Evolutionary conservation across 2,888 invertebrate species (phyloP), one percentile per base, ranked within the genome.

Genomic region (Asteroscopus sphinx): DNA sequence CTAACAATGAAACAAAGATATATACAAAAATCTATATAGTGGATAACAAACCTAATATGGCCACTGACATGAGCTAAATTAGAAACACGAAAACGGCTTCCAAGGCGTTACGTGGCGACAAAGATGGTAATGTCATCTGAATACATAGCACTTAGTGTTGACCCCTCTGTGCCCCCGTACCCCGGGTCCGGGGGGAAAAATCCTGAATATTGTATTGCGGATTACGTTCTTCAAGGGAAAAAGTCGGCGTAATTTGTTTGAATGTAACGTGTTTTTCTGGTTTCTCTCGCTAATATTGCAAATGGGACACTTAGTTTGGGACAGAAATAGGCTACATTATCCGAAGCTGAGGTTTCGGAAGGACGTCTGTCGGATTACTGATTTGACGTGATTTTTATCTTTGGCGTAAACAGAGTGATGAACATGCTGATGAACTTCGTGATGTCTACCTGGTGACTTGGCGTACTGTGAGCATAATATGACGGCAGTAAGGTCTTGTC

Each of bases 121-220:
- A 57, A 59, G 41, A 58, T 55, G 42, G 59, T 40, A 57, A 74
- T 71, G 55, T 75, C 68, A 71, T 73, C 72, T 68, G 72, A 60
- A 64, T 62, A 62, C 58, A 47, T 47, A 57, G 57, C 59, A 68
- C 72, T 73, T 68, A 75, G 36, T 30, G 48, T 35, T 62, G 64
- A 62, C 61, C n/a, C n/a, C n/a, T n/a, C n/a, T n/a, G n/a, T n/a
- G n/a, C n/a, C n/a, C n/a, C n/a, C n/a, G n/a, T n/a, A n/a, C n/a
- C n/a, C n/a, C n/a, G n/a, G n/a, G n/a, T n/a, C n/a, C 64, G 40
- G 9, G 35, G 32, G 39, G 55, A 16, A 36, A 35, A 39, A 36
- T 13, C 35, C 55, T 73, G 73, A 73, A 73, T 73, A 75, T 73
- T 74, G 64, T 57, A 73, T 68, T 28, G 49, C 56, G 45, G 53